Evolutionary conservation across 2,797 vertebrate genomes (phyloP), one percentile per base, ranked within the genome.

Genomic region (Enteromius viviparus): DNA sequence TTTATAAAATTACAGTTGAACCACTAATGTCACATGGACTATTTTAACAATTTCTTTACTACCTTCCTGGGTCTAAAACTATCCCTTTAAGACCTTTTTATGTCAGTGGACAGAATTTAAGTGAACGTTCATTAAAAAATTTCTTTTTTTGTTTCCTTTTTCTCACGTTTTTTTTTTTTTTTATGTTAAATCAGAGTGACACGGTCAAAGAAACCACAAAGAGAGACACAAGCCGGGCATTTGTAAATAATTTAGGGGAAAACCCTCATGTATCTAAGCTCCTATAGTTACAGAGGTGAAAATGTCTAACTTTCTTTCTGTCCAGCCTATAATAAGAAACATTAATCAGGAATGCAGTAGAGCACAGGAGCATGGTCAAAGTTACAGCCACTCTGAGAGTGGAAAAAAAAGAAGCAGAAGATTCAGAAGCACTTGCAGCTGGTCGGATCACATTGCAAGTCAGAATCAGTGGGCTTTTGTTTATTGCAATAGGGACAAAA

Each of bases 301-400:
- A 72, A 62, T 72, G 68, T 8, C 79, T 69, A 47, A 79, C 53
- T 60, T 81, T 62, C 37, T 65, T 45, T 78, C 64, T 76, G 21
- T 55, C 29, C n/a, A 62, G 29, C 17, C 29, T 12, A 5, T 84
- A 85, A 70, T 70, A 80, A 71, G 45, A 85, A 70, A 69, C 79
- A 81, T 70, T 58, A n/a, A 76, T 71, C 70, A 80, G 70, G 29
- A 66, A 75, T 60, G 76, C 65, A 64, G n/a, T 42, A 45, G 6
- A 70, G 65, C 78, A 77, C 17, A 81, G 14, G 19, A 34, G 40
- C 53, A 51, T 9, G 3, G 29, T 64, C 42, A 70, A 76, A 81
- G 53, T 26, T 40, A 70, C 64, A 76, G 47, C 60, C 10, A 21
- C 34, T 49, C 6, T 58, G 26, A 37, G 4, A 74, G 34, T 70